Evolutionary conservation across 2,113 vertebrate genomes (phyloP), one percentile per base, ranked within the genome.

Genomic region (Thamnaconus septentrionalis): DNA sequence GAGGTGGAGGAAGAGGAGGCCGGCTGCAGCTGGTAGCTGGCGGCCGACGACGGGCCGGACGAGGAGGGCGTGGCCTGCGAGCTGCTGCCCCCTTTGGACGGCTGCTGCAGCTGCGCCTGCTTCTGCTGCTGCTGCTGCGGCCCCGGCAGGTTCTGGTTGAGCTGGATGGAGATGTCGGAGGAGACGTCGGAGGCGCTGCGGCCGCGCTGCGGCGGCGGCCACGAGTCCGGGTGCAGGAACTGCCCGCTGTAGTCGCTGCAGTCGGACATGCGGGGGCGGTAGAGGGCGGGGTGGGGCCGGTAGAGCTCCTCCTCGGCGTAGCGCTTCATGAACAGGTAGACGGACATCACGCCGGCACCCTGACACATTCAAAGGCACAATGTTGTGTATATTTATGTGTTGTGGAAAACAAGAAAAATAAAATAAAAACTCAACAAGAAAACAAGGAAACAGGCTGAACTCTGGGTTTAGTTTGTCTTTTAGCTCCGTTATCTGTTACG

Each of bases 241-340:
- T 95, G 95, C 54, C 94, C 94, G 0, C 95, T 96, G 90, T 95
- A 95, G 89, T 96, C 93, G 8, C 94, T 96, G 89, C 94, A 96
- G 85, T 96, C 93, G 59, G 95, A 96, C 90, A 96, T 92, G 18
- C 95, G 93, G 8, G 95, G 94, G 50, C 93, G 94, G 79, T 96
- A 96, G 84, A 96, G 93, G 5, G 95, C 91, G 0, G 94, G 94
- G 61, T 96, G 94, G 0, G 95, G 94, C 8, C 93, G 83, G 82
- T 94, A 96, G 84, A 94, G 92, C 87, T 96, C 95, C 61, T 96
- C 94, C 80, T 95, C 94, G 0, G 94, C 92, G 1, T 96, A 96
- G 44, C 95, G 94, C 73, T 96, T 96, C 90, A 95, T 96, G 88
- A 96, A 96, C 56, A 96, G 90, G 87, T 96, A 96, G 70, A 96